These are phyloP conservation scores for Notothenia rossii DNA, from an alignment of 2,113 vertebrate species.

Conservation along the genomic window DNA sequence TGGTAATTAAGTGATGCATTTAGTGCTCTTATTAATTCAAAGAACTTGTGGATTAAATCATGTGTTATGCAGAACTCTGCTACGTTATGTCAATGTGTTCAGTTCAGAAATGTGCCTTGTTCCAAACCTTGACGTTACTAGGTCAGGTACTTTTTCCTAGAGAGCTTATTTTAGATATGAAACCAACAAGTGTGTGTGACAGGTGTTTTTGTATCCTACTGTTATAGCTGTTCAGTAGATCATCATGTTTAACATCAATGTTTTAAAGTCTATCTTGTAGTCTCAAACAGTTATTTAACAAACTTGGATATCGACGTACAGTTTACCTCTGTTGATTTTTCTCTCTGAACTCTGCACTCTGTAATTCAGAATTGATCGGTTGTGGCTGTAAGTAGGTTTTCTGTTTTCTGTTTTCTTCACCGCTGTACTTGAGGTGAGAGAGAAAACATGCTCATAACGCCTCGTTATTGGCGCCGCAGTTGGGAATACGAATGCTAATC, in stretches of 20 bases:
- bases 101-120: background rate
- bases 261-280: background rate
- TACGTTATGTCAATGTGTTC: background rate
- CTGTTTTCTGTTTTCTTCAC: constrained; percentile 32
- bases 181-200: background rate
- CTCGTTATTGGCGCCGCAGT: constrained; percentile 21
- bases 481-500: constrained; percentile 14
- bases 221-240: background rate
- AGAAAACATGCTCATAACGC: constrained; percentile 37
- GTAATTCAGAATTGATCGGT: constrained; percentile 57
- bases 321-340: constrained; percentile 27
- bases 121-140: background rate
- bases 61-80: background rate
- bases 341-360: constrained; percentile 31
- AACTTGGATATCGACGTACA: constrained; percentile 20
- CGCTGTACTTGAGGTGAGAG: constrained; percentile 11
- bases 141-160: background rate
- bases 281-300: constrained; percentile 15
- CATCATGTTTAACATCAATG: background rate
- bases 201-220: background rate
- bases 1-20: background rate
- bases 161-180: background rate
- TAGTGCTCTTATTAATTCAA: background rate
- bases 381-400: constrained; percentile 32
- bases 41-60: background rate